phyloP scores from a whole-genome alignment of 2,888 invertebrate species.

The Sclerodermus sp. region DNA sequence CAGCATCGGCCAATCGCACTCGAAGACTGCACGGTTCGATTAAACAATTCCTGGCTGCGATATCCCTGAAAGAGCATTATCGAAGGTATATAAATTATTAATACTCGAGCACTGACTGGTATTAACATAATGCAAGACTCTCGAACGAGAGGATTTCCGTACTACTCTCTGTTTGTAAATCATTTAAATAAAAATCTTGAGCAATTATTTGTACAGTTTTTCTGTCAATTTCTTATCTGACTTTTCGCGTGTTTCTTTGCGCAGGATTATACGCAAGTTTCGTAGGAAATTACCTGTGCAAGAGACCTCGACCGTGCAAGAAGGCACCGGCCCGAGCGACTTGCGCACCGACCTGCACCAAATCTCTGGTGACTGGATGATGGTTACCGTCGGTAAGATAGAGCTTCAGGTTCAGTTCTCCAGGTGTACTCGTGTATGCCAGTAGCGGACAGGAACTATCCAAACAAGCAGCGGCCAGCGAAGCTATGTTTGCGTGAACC shows the following conservation, averaged over 20 bases:
- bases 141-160: no score
- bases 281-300: conserved; percentile 65
- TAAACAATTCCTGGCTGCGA: conserved; percentile 89
- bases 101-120: no score
- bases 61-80: conserved; percentile 62
- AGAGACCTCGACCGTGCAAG: conserved; percentile 82
- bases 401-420: conserved; percentile 51
- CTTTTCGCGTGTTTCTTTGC: no score
- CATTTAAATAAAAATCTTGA: no score
- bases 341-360: conserved; percentile 84
- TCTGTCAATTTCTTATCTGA: no score
- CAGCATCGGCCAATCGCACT: conserved; percentile 86
- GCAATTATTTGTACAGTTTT: no score
- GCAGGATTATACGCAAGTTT: no score
- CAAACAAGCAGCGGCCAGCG: conserved; percentile 71
- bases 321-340: conserved; percentile 84
- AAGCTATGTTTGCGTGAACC: conserved; percentile 71
- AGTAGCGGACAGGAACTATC: conserved; percentile 66
- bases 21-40: conserved; percentile 64
- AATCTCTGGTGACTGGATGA: conserved; percentile 70
- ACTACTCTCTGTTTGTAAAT: no score
- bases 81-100: no score
- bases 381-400: conserved; percentile 55
- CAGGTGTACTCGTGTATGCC: conserved; percentile 67
- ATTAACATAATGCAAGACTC: no score